A percentile compares a stretch with the other conserved stretches of the same genome.
Evolutionary conservation across 1,140 invertebrate species (phyloP).

Genomic region (Ceratina australensis): DNA sequence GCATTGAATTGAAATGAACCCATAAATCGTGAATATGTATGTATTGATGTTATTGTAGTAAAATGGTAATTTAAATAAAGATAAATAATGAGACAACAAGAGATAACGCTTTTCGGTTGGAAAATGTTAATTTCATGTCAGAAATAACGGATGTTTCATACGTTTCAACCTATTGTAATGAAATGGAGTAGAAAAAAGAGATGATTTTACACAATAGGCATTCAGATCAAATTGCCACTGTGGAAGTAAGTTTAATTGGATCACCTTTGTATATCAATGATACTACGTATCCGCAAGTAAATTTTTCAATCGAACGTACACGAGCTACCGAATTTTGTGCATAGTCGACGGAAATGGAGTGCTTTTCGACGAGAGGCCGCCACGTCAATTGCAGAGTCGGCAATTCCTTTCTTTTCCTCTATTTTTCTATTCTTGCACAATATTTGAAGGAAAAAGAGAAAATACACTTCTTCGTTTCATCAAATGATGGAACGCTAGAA

Average conservation of each 20-base stretch:
- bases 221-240: neutral
- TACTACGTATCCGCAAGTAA: neutral
- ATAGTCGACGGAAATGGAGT: slow-evolving; percentile 15
- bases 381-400: slow-evolving; percentile 13
- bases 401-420: slow-evolving; percentile 5
- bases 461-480: slow-evolving; percentile 2
- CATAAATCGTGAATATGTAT: too few relatives aligned
- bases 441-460: neutral
- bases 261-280: neutral
- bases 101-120: too few relatives aligned
- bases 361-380: neutral
- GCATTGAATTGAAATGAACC: too few relatives aligned
- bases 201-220: neutral
- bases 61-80: too few relatives aligned
- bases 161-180: too few relatives aligned
- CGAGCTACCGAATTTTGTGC: slow-evolving; percentile 14
- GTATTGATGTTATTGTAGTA: too few relatives aligned
- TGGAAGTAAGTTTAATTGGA: slow-evolving; percentile 22
- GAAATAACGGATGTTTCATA: too few relatives aligned
- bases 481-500: too few relatives aligned
- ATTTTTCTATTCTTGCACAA: slow-evolving; percentile 5
- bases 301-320: slow-evolving; percentile 1
- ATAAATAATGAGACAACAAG: too few relatives aligned
- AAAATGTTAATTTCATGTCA: too few relatives aligned
- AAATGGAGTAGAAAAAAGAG: too few relatives aligned